These are phyloP conservation scores for Eupsittula cactorum DNA, from an alignment of 2,113 vertebrate species.

Conservation along the genomic window DNA sequence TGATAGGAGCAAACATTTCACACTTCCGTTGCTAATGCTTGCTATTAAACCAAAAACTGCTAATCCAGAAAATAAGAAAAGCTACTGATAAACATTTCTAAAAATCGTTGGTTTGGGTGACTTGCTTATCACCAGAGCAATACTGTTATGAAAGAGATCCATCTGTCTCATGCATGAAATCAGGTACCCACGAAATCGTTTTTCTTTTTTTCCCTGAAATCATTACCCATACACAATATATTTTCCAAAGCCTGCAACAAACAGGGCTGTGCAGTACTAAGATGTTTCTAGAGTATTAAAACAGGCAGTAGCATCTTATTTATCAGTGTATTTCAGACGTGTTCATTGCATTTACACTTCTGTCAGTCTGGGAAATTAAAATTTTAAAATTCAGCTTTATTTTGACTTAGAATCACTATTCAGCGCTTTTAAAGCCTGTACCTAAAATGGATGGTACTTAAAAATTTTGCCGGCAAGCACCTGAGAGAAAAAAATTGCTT, in stretches of 20 bases:
- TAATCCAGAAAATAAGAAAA: not conserved
- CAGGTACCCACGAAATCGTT: not conserved
- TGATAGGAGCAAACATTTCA: not conserved
- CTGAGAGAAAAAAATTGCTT: fast-evolving
- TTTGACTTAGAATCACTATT: not conserved
- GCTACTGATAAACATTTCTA: not conserved
- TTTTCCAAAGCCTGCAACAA: not conserved
- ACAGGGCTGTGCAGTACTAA: not conserved
- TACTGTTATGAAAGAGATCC: not conserved
- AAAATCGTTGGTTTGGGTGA: not conserved
- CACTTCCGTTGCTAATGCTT: not conserved
- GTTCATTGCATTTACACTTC: not conserved
- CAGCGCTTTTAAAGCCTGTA: not conserved
- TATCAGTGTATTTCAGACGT: not conserved
- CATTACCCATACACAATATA: not conserved
- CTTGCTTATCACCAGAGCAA: not conserved
- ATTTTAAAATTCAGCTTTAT: not conserved
- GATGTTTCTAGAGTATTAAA: not conserved
- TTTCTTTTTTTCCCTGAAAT: not conserved
- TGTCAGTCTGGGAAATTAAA: not conserved
- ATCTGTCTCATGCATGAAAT: not conserved
- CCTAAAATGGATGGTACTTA: not conserved
- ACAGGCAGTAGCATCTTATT: not conserved
- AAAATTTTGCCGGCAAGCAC: not conserved
- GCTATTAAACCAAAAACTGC: not conserved